Conservation (phyloP, 2,113 vertebrate species). For the Tretioscincus oriximinensis region DNA sequence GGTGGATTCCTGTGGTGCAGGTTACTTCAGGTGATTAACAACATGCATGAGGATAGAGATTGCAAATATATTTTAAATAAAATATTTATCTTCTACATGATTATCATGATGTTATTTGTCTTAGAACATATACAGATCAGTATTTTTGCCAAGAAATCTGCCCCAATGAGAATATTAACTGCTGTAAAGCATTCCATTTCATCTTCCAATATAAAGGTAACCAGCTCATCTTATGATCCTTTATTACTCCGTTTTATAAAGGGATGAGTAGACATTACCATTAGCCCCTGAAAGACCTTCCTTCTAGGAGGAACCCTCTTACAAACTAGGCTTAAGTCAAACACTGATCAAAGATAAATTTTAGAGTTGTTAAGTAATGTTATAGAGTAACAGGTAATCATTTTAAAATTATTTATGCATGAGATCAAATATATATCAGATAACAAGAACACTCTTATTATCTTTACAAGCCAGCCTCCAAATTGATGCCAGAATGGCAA, state of each 20-base stretch:
- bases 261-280: background rate
- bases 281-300: background rate
- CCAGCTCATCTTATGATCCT: background rate
- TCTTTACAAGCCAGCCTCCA: background rate
- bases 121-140: background rate
- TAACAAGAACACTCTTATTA: background rate
- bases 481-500: background rate
- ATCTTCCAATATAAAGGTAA: background rate
- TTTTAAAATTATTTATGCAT: background rate
- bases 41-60: too few species aligned
- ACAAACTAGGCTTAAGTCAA: background rate
- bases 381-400: background rate
- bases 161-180: background rate
- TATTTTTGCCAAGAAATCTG: background rate
- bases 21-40: too few species aligned
- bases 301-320: background rate
- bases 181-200: background rate
- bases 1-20: too few species aligned
- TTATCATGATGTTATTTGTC: background rate
- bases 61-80: background rate
- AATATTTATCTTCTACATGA: too few species aligned
- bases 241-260: background rate
- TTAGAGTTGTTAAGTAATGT: background rate
- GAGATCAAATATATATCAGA: background rate
- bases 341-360: background rate